Evolutionary conservation across 2,888 invertebrate genomes (phyloP).

Genomic region (Amphipoea lucens): DNA sequence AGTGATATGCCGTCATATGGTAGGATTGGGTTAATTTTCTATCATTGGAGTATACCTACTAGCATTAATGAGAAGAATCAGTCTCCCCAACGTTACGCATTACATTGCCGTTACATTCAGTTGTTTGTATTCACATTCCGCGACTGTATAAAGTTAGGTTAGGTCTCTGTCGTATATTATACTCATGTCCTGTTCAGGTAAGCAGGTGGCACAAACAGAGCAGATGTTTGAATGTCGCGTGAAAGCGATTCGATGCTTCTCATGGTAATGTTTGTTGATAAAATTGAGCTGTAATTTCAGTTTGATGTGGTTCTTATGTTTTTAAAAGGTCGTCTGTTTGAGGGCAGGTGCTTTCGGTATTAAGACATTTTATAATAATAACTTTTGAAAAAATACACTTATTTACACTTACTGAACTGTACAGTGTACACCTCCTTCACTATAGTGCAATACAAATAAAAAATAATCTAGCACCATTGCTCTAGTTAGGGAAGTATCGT

Average conservation of each 20-base stretch:
- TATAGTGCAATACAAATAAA: background rate
- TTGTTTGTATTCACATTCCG: no score
- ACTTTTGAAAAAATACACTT: background rate
- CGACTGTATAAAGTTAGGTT: constrained; percentile 5
- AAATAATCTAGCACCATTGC: background rate
- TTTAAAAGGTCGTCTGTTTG: background rate
- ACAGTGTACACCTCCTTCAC: background rate
- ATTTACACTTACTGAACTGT: background rate
- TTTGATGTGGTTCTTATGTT: constrained; percentile 12
- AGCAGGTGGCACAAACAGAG: constrained; percentile 71
- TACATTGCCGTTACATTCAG: no score
- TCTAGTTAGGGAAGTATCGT: no score
- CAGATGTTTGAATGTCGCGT: constrained; percentile 52
- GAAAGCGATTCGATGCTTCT: constrained; percentile 55
- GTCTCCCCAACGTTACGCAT: no score
- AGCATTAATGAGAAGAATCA: no score
- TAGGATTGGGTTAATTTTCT: no score
- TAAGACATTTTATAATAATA: background rate
- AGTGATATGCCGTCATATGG: no score
- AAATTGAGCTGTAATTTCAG: constrained; percentile 27
- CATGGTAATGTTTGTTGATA: constrained; percentile 41
- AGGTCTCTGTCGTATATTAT: constrained; percentile 17
- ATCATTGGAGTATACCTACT: no score
- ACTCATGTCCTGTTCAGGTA: constrained; percentile 69
- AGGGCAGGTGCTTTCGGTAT: background rate